Evolutionary conservation across 2,797 vertebrate genomes (phyloP).

Genomic region (Danio albolineatus): DNA sequence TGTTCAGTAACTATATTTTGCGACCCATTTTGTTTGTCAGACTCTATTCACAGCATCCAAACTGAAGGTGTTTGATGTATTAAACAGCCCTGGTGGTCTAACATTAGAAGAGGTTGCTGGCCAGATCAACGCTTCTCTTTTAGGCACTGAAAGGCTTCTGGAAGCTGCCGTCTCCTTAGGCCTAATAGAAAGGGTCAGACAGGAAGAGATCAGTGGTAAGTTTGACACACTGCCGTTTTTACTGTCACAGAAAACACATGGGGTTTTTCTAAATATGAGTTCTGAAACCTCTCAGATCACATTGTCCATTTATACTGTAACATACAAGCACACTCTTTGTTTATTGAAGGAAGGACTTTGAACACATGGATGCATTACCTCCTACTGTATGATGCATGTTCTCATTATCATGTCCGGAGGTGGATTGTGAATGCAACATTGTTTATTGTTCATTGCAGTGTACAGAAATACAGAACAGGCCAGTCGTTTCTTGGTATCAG

Average conservation of each 20-base stretch:
- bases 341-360: background rate
- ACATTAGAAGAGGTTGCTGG: constrained; percentile 77
- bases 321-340: constrained; percentile 22
- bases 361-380: constrained; percentile 10
- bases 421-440: constrained; percentile 36
- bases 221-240: background rate
- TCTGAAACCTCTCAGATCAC: background rate
- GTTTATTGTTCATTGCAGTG: constrained; percentile 63
- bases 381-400: constrained; percentile 8
- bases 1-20: too few relatives aligned
- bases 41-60: constrained; percentile 87
- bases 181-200: constrained; percentile 74
- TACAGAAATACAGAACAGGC: constrained; percentile 84
- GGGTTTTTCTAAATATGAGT: background rate
- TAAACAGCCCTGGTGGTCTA: constrained; percentile 72
- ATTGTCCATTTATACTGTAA: constrained; percentile 1
- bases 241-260: background rate
- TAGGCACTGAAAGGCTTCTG: constrained; percentile 83
- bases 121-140: constrained; percentile 73
- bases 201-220: constrained; percentile 70
- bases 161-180: constrained; percentile 86
- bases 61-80: constrained; percentile 86
- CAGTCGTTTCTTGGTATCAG: constrained; percentile 76
- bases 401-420: constrained; percentile 6
- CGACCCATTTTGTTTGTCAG: constrained; percentile 69